These are phyloP conservation scores for Mustela nigripes DNA, from an alignment of 2,113 vertebrate genomes.

Conservation along the genomic window DNA sequence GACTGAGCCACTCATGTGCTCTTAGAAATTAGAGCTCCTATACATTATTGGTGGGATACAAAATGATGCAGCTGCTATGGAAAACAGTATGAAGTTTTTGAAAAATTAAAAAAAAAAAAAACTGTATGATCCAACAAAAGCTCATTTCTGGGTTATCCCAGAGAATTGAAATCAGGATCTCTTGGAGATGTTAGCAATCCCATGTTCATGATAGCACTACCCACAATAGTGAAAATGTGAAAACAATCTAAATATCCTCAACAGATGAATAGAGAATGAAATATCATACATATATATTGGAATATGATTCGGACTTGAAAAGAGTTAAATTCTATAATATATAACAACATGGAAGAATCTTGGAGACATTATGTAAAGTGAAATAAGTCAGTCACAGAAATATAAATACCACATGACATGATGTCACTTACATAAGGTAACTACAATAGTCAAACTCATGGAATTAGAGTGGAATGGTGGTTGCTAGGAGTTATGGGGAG, in stretches of 20 bases:
- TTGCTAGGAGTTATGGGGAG: not conserved
- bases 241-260: not conserved
- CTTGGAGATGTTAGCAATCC: not conserved
- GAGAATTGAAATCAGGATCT: not conserved
- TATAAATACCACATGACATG: not conserved
- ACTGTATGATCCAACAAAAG: not conserved
- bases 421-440: not conserved
- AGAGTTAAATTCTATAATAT: not conserved
- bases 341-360: not conserved
- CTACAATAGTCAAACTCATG: not conserved
- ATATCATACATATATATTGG: not conserved
- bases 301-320: not conserved
- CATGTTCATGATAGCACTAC: not conserved
- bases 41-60: not conserved
- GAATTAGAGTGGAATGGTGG: not conserved
- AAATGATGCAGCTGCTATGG: not conserved
- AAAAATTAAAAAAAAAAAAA: not conserved
- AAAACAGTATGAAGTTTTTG: not conserved
- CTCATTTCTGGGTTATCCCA: not conserved
- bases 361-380: not conserved
- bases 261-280: not conserved
- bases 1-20: not conserved
- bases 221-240: not conserved
- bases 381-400: not conserved
- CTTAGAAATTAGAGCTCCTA: not conserved